These are phyloP conservation scores for Smithornis capensis DNA, from an alignment of 2,113 vertebrate genomes.

Conservation along the genomic window DNA sequence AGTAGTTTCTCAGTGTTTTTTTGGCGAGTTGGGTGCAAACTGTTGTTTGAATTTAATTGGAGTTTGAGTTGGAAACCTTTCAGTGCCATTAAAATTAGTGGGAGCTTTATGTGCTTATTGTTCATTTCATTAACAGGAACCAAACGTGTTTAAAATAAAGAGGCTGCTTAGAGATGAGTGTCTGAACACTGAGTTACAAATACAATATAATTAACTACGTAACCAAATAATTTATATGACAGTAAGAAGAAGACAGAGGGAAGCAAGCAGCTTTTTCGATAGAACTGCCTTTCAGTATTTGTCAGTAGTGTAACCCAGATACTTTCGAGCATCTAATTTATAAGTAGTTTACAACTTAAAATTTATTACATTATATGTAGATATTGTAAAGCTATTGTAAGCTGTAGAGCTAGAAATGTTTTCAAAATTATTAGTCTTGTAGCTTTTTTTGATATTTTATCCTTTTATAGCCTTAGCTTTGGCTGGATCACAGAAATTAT, in stretches of 20 bases:
- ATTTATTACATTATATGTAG: not conserved
- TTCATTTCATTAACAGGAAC: not conserved
- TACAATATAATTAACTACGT: not conserved
- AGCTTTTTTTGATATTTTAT: not conserved
- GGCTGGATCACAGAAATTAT: not conserved
- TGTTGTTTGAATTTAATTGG: not conserved
- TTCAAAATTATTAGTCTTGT: not conserved
- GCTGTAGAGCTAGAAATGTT: not conserved
- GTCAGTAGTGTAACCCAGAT: not conserved
- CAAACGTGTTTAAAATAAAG: not conserved
- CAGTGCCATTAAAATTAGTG: not conserved
- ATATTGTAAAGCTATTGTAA: not conserved
- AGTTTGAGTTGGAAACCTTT: not conserved
- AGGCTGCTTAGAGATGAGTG: not conserved
- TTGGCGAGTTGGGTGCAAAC: not conserved
- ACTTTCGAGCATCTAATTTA: not conserved
- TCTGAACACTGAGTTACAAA: slow-evolving; percentile 7
- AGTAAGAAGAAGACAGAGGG: not conserved
- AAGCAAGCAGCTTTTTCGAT: not conserved
- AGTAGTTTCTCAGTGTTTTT: not conserved
- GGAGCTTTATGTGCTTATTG: not conserved
- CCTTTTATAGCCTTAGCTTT: not conserved
- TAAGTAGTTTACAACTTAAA: not conserved
- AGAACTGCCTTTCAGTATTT: not conserved
- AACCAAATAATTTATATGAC: not conserved